Base-by-base conservation (phyloP, 2,113 vertebrate species). In the Brachyistius frenatus region DNA sequence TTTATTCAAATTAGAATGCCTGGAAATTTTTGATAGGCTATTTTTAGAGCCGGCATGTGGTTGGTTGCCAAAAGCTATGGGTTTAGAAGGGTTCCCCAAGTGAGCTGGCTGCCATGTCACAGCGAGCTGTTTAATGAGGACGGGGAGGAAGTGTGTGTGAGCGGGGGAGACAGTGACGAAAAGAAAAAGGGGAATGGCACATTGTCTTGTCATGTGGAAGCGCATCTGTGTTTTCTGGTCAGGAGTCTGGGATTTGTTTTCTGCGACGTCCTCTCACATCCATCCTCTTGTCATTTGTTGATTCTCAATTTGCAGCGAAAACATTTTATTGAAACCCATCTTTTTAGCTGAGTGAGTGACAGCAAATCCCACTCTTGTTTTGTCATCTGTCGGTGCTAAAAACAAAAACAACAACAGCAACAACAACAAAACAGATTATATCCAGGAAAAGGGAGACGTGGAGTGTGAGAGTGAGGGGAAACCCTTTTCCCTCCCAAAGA, bases 1-100 rank as follows among this genome's bases (percentile, higher is more conserved):
- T 84, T 91, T 90, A 93, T 92, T 93, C 82, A 88, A 90, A 91
- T 89, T 47, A 72, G 66, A 66, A 79, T 11, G 76, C 70, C 82
- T 88, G 82, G 57, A 85, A 88, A 72, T 70, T 67, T 92, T 85
- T 79, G 85, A 89, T 88, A 68, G 71, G 73, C 85, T 92, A 92
- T 91, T 91, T 89, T 90, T 87, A 92, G 86, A 73, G 13, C 31
- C 10, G 2, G 78, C 78, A 52, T 77, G 41, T 84, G 85, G 86
- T 80, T 78, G 84, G 52, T 74, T 87, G 83, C 88, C 91, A 88
- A 78, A 87, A 90, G 85, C 88, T 71, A 68, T 54, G 84, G 72
- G 72, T 86, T 91, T 84, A 81, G 88, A 78, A 76, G 80, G 80
- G 72, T 83, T 87, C 80, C 87, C 89, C 83, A 80, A 81, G 83